Conservation (phyloP, 1,140 invertebrate species). For the Sweltsa coloradensis region DNA sequence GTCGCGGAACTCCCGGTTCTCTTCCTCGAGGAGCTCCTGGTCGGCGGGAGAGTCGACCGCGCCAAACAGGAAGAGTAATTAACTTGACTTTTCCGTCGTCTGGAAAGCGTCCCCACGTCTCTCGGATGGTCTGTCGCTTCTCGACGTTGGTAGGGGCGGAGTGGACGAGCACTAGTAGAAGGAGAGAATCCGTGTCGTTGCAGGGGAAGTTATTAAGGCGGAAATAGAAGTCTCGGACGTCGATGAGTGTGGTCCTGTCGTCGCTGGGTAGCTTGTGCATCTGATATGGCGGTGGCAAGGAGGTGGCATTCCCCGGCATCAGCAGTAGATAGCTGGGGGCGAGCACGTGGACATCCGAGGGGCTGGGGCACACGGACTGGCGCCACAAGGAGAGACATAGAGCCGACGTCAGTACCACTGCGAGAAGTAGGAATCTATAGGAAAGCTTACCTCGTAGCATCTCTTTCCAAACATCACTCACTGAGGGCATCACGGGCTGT, state of each 20-base stretch:
- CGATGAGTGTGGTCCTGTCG: conserved; percentile 36
- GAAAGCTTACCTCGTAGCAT: neutral
- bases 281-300: conserved; percentile 15
- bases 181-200: conserved; percentile 27
- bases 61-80: conserved; percentile 63
- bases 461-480: conserved; percentile 9
- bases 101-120: conserved; percentile 46
- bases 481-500: too few species aligned
- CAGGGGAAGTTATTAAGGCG: conserved; percentile 39
- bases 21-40: conserved; percentile 39
- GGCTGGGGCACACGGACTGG: neutral
- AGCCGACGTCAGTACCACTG: neutral
- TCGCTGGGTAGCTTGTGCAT: conserved; percentile 24
- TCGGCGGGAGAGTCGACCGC: conserved; percentile 28
- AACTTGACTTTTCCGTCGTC: too few species aligned
- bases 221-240: conserved; percentile 43
- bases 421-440: neutral
- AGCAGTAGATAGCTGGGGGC: conserved; percentile 8
- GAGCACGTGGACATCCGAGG: neutral
- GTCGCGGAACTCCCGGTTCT: conserved; percentile 48
- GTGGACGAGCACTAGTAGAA: conserved; percentile 51
- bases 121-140: conserved; percentile 45
- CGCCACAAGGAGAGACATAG: conserved; percentile 4
- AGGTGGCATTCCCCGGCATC: conserved; percentile 8
- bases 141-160: conserved; percentile 47